phyloP scores from a whole-genome alignment of 2,888 invertebrate genomes.

The Leucophenga maculata region DNA sequence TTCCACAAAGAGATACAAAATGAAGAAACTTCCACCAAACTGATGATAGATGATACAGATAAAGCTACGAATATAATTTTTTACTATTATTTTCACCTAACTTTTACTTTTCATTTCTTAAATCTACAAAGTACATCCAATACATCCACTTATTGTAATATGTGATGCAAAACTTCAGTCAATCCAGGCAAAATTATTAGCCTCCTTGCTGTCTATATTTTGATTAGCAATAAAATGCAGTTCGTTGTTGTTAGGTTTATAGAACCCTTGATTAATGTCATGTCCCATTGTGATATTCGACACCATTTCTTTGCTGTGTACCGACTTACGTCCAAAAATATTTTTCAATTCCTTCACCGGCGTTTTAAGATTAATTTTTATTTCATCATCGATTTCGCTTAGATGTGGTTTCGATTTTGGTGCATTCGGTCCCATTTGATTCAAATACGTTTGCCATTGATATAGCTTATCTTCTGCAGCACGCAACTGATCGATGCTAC shows the following conservation, averaged over 20 bases:
- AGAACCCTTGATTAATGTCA: constrained; percentile 48
- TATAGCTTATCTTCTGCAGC: constrained; percentile 69
- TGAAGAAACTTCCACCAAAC: no score
- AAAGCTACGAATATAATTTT: no score
- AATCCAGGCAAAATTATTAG: constrained; percentile 66
- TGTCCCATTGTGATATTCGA: constrained; percentile 34
- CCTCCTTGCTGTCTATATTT: constrained; percentile 61
- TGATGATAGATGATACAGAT: no score
- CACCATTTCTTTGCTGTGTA: constrained; percentile 45
- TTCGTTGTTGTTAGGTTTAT: constrained; percentile 61
- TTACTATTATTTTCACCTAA: no score
- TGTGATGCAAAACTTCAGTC: constrained; percentile 37
- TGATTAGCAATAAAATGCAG: constrained; percentile 49
- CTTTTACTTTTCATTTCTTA: constrained; percentile 7
- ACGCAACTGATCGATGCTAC: constrained; percentile 64
- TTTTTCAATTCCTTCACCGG: constrained; percentile 46
- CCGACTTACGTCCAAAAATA: constrained; percentile 55
- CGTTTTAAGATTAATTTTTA: constrained; percentile 46
- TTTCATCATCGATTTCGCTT: constrained; percentile 33
- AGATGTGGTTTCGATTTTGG: constrained; percentile 39
- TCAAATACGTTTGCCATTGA: constrained; percentile 69
- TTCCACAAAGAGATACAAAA: no score
- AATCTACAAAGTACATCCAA: constrained; percentile 22
- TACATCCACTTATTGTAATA: not conserved
- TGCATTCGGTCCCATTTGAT: constrained; percentile 58